phyloP scores from a whole-genome alignment of 2,888 invertebrate genomes.

The Melieria crassipennis region DNA sequence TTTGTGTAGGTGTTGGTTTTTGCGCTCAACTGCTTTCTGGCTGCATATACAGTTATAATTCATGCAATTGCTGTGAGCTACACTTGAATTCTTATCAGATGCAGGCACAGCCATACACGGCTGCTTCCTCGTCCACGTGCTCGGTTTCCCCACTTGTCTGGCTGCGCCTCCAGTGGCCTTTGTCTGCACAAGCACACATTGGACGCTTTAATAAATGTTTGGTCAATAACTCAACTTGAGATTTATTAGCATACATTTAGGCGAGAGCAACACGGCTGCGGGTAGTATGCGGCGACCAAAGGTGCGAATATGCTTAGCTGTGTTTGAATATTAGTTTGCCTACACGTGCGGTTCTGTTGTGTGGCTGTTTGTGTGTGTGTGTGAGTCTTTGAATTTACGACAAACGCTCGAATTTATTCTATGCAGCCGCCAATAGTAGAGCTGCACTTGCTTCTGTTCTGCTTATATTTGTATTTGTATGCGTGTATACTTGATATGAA shows the following conservation, averaged over 20 bases:
- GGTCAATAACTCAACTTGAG: constrained; percentile 13
- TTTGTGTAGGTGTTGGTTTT: too few species aligned
- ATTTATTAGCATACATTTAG: constrained; percentile 23
- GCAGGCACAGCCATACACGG: too few species aligned
- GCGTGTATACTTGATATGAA: not conserved
- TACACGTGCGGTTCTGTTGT: too few species aligned
- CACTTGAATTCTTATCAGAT: too few species aligned
- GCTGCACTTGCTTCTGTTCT: not conserved
- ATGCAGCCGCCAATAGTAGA: not conserved
- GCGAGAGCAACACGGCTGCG: not conserved
- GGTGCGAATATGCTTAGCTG: not conserved
- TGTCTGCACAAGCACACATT: not conserved
- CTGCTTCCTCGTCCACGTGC: too few species aligned
- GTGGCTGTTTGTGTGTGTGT: not conserved
- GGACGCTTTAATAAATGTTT: constrained; percentile 12
- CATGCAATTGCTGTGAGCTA: too few species aligned
- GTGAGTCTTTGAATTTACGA: not conserved
- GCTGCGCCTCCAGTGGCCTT: too few species aligned
- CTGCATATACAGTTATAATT: too few species aligned
- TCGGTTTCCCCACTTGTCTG: too few species aligned
- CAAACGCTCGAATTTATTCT: not conserved
- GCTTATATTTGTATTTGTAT: not conserved
- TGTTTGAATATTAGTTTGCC: not conserved
- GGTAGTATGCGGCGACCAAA: not conserved
- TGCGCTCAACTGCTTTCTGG: too few species aligned